Percentiles rank a stretch among this genome's conserved stretches.
phyloP scores from a whole-genome alignment of 2,113 vertebrate genomes.

The Cardinalis cardinalis region DNA sequence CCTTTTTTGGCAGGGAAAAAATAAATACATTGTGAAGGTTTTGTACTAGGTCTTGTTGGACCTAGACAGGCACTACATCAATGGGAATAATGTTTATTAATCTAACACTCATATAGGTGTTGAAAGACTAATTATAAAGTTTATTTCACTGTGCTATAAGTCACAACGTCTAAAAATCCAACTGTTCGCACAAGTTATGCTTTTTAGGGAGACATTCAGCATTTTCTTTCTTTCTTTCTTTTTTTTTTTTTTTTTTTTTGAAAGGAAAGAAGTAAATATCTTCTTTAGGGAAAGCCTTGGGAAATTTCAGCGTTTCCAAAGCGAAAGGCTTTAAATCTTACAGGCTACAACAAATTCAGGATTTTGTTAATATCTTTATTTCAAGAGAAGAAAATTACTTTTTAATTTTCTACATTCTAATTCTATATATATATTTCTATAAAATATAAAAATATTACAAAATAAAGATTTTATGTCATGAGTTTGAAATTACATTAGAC shows the following conservation, averaged over 20 bases:
- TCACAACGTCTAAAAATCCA: background rate
- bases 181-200: accelerated
- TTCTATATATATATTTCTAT: too few relatives aligned
- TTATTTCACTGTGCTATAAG: background rate
- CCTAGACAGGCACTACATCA: background rate
- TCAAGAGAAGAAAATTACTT: background rate
- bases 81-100: background rate
- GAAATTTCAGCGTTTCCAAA: background rate
- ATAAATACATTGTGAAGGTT: background rate
- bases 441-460: background rate
- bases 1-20: background rate
- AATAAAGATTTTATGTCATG: background rate
- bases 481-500: background rate
- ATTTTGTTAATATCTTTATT: background rate
- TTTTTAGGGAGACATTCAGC: background rate
- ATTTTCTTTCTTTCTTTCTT: background rate
- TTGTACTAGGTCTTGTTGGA: background rate
- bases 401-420: background rate
- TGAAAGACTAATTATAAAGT: background rate
- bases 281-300: background rate
- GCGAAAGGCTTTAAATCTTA: background rate
- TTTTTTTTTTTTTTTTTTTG: background rate
- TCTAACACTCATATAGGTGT: background rate
- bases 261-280: background rate
- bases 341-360: background rate